phyloP scores from a whole-genome alignment of 2,113 vertebrate species.

The Cebus imitator region DNA sequence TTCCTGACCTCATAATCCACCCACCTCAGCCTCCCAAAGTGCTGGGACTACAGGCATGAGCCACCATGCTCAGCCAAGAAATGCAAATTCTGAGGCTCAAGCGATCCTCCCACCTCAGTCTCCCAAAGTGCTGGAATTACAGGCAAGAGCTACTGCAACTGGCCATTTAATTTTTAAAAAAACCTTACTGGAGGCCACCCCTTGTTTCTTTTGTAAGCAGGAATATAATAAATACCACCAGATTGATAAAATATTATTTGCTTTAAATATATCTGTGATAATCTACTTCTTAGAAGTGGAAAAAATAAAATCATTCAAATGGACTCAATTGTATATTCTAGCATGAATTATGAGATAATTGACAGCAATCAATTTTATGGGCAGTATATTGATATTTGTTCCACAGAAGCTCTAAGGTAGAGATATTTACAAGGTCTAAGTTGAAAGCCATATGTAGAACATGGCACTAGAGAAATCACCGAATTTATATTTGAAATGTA shows the following conservation, averaged over 20 bases:
- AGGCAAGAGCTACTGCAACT: no score
- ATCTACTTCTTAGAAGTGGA: conserved; percentile 20
- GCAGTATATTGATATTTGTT: background rate
- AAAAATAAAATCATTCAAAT: conserved; percentile 12
- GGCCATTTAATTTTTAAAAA: background rate
- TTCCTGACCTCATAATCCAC: no score
- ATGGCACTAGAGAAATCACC: background rate
- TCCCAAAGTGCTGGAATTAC: no score
- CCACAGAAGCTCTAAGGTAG: conserved; percentile 6
- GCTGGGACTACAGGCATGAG: no score
- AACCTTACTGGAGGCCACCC: background rate
- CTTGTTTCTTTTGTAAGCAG: background rate
- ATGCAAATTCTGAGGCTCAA: no score
- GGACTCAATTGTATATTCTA: background rate
- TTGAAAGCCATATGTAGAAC: background rate
- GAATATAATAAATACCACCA: background rate
- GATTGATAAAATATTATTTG: background rate
- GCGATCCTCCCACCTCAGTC: no score
- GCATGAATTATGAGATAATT: conserved; percentile 26
- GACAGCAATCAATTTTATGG: background rate
- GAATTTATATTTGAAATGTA: conserved; percentile 50
- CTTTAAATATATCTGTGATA: background rate
- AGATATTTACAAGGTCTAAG: conserved; percentile 28
- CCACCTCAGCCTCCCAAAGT: no score
- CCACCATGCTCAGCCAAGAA: no score